Conservation (phyloP, 2,113 vertebrate species). For the Prunella himalayana region DNA sequence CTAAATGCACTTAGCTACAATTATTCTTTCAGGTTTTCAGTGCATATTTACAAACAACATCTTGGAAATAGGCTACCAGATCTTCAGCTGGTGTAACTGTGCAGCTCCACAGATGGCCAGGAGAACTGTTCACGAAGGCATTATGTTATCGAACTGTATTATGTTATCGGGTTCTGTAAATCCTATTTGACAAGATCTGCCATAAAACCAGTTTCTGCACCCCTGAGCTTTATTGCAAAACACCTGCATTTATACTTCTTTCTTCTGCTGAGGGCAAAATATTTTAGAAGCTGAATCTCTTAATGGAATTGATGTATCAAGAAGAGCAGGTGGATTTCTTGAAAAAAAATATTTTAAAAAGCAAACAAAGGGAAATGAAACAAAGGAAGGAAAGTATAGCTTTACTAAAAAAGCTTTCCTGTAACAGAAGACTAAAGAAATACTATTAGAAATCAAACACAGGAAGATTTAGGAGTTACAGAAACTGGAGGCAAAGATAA, state of each 20-base stretch:
- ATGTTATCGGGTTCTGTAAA: background rate
- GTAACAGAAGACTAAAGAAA: conserved; percentile 47
- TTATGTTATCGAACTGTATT: conserved; percentile 9
- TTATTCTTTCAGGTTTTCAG: conserved; percentile 25
- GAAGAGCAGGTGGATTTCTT: conserved; percentile 7
- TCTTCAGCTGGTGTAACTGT: conserved; percentile 3
- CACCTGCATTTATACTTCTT: conserved; percentile 28
- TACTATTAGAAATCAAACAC: conserved; percentile 19
- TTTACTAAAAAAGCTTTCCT: conserved; percentile 27
- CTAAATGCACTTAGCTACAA: background rate
- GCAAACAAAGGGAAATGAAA: background rate
- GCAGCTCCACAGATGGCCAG: conserved; percentile 15
- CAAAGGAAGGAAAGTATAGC: background rate
- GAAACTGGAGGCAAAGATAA: conserved; percentile 61
- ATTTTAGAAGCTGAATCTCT: conserved; percentile 22
- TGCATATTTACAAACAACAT: conserved; percentile 29
- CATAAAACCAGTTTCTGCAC: conserved; percentile 29
- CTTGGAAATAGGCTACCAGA: conserved; percentile 22
- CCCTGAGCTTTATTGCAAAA: conserved; percentile 31
- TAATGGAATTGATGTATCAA: conserved; percentile 36
- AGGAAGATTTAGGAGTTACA: conserved; percentile 49
- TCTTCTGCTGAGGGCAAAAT: conserved; percentile 9
- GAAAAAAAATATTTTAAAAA: background rate
- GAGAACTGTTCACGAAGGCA: background rate
- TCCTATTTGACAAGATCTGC: conserved; percentile 33